A percentile compares a stretch with the other conserved stretches of the same genome.
Conservation (phyloP, 2,888 invertebrate species). For the Sussaba pulchella region DNA sequence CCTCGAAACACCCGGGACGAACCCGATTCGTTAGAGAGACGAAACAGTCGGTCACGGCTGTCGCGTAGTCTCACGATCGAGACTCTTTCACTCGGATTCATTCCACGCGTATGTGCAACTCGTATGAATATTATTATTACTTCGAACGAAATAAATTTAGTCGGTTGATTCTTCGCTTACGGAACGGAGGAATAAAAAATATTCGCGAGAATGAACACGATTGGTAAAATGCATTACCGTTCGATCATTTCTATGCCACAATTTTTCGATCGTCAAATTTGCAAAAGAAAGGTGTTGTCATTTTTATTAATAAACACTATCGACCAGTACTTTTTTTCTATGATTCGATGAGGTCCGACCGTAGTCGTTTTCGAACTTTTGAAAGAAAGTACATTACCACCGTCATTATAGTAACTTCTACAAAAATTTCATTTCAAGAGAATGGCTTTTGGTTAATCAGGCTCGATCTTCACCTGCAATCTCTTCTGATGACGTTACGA, state of each 20-base stretch:
- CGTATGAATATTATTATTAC: conserved; percentile 9
- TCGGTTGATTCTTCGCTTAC: conserved; percentile 8
- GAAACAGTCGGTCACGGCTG: conserved; percentile 68
- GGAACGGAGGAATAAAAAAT: no score
- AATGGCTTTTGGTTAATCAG: neutral
- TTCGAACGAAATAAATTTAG: neutral
- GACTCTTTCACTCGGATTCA: conserved; percentile 41
- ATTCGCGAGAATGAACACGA: no score
- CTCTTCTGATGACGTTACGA: conserved; percentile 71
- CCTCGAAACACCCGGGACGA: conserved; percentile 74
- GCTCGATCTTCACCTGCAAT: conserved; percentile 74
- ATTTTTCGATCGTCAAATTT: no score
- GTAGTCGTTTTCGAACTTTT: neutral
- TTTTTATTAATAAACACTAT: neutral
- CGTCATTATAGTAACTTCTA: no score
- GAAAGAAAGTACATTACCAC: no score
- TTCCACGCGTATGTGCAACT: conserved; percentile 8
- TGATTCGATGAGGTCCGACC: neutral
- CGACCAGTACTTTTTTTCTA: neutral
- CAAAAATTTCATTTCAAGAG: neutral
- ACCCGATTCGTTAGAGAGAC: conserved; percentile 75
- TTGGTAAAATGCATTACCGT: no score
- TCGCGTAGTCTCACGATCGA: conserved; percentile 54
- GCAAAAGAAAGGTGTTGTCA: no score
- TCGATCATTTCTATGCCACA: no score